Conservation (phyloP, 1,140 invertebrate genomes). For the Armadillidium nasatum region DNA sequence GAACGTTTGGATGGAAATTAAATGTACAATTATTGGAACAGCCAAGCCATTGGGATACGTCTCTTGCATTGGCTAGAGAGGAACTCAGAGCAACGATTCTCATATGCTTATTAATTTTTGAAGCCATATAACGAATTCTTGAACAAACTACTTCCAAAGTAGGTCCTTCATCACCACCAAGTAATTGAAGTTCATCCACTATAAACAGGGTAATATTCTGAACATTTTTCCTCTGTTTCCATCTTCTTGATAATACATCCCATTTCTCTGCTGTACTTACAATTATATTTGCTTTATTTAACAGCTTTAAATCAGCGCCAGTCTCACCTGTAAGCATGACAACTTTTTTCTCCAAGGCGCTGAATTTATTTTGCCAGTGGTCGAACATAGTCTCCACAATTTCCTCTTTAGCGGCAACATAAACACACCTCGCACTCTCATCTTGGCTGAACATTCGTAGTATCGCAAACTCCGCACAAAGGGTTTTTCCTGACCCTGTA, state of each 20-base stretch:
- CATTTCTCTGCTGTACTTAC: slow-evolving; percentile 97
- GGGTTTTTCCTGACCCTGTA: slow-evolving; percentile 93
- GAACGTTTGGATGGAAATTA: slow-evolving; percentile 97
- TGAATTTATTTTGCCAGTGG: slow-evolving; percentile 89
- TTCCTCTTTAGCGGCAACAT: slow-evolving; percentile 86
- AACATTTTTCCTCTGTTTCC: slow-evolving; percentile 98
- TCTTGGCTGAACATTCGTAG: slow-evolving; percentile 77
- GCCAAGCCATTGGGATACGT: slow-evolving; percentile 94
- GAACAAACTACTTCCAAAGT: slow-evolving; percentile 96
- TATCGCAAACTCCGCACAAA: slow-evolving; percentile 95
- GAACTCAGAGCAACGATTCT: slow-evolving; percentile 92
- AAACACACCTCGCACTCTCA: slow-evolving; percentile 68
- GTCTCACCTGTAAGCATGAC: slow-evolving; percentile 97
- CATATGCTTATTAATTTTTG: slow-evolving; percentile 88
- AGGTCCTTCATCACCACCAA: slow-evolving; percentile 83
- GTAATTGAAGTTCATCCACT: slow-evolving; percentile 88
- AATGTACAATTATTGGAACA: slow-evolving; percentile 88
- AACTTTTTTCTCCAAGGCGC: slow-evolving; percentile 64
- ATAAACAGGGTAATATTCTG: slow-evolving; percentile 96
- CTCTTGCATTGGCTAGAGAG: slow-evolving; percentile 89
- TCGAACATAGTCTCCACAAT: slow-evolving; percentile 84
- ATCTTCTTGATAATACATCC: slow-evolving; percentile 94
- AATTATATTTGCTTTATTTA: slow-evolving; percentile 89
- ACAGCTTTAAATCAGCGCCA: slow-evolving; percentile 85
- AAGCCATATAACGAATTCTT: slow-evolving; percentile 79